Evolutionary conservation across 2,797 vertebrate genomes (phyloP).

Genomic region (Trematomus bernacchii): DNA sequence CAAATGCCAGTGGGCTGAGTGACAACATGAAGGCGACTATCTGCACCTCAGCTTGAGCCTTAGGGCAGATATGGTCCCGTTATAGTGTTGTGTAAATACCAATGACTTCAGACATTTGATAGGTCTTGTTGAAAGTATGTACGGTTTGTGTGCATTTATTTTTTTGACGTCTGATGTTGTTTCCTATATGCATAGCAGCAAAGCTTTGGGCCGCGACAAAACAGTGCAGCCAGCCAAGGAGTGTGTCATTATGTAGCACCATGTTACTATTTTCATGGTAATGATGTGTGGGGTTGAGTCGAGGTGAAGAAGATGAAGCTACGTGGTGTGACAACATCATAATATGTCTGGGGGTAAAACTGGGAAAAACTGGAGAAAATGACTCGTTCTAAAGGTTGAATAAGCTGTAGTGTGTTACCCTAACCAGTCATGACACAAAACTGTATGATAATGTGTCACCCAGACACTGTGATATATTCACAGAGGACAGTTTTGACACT

Average conservation of each 20-base stretch:
- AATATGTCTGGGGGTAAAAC: slow-evolving; percentile 23
- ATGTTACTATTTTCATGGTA: slow-evolving; percentile 37
- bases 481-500: background rate
- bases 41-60: slow-evolving; percentile 20
- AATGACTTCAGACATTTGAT: slow-evolving; percentile 7
- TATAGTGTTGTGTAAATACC: slow-evolving; percentile 17
- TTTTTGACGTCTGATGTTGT: background rate
- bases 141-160: background rate
- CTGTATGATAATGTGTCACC: background rate
- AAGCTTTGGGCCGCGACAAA: background rate
- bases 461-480: background rate
- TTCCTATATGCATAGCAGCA: background rate
- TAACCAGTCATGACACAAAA: slow-evolving; percentile 24
- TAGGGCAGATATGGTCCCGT: slow-evolving; percentile 2
- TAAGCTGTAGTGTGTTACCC: background rate
- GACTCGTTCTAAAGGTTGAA: slow-evolving; percentile 34
- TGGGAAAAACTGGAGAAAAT: slow-evolving; percentile 17
- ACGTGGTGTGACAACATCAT: slow-evolving; percentile 28
- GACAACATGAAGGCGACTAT: slow-evolving; percentile 31
- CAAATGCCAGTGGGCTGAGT: slow-evolving; percentile 29
- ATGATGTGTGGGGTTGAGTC: slow-evolving; percentile 33
- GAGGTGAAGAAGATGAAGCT: slow-evolving; percentile 30
- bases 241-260: slow-evolving; percentile 14
- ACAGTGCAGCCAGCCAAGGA: slow-evolving; percentile 7
- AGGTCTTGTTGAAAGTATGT: slow-evolving; percentile 12